Evolutionary conservation across 1,140 invertebrate genomes (phyloP), one percentile per base, ranked within the genome.

Genomic region (Drosophila subobscura): DNA sequence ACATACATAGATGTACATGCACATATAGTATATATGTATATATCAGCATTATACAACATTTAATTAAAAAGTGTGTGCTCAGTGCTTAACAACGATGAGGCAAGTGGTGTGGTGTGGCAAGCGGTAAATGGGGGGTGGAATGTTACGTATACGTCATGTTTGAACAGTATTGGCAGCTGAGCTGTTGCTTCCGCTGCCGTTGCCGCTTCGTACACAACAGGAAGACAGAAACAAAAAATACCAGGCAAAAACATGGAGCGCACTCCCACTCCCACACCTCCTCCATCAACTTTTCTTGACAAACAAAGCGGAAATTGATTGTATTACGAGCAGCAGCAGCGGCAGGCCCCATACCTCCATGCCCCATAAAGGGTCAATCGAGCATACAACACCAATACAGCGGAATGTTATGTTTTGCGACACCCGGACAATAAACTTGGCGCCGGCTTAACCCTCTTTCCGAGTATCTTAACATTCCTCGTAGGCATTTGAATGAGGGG

Each of bases 221-320:
- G 51, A 49, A 64, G 16, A 64, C 72, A 56, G 51, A 64, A 46
- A 8, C 2, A 25, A 56, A 59, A 60, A 27, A 58, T 77, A 68
- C 83, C 50, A 83, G 79, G 79, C 68, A 63, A 79, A 68, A 85
- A 75, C 68, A 79, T 45, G 54, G 45, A 22, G 52, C 60, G 1
- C 0, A 20, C 16, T 20, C 50, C 47, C 68, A 25, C 60, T 57
- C 53, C 47, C 40, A 27, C 46, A 40, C 40, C 29, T 54, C 46
- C 45, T 45, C 40, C 51, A 57, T 44, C 54, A 74, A 88, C 73
- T 86, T 86, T 86, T 56, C 81, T 67, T 74, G 81, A 86, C 83
- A 86, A 88, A 86, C 81, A 88, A 86, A 86, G 83, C 81, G 83
- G 81, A 86, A 86, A 86, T 86, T 86, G 81, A 86, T 86, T 86